These are phyloP conservation scores for Colinus virginianus DNA, from an alignment of 2,113 vertebrate genomes.

Conservation along the genomic window DNA sequence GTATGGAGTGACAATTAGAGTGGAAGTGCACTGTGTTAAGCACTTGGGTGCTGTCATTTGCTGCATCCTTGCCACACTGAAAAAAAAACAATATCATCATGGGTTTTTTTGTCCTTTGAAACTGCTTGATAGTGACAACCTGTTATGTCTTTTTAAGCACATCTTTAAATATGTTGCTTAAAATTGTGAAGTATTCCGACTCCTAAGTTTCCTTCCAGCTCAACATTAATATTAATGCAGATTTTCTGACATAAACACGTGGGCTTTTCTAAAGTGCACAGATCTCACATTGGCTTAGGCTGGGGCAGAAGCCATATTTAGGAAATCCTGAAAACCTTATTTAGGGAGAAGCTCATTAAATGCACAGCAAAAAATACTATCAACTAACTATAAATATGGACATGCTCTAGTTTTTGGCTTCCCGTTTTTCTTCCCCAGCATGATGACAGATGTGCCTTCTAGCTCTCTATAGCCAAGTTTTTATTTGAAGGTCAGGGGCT, in stretches of 20 bases:
- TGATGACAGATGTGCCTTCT: constrained; percentile 11
- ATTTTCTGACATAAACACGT: constrained; percentile 30
- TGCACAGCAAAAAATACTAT: constrained; percentile 5
- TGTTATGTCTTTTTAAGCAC: neutral
- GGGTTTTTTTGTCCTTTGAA: neutral
- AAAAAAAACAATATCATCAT: neutral
- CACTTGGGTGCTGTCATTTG: accelerated
- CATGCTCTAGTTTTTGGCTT: neutral
- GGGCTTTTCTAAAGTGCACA: neutral
- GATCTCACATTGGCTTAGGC: constrained; percentile 24
- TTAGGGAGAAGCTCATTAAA: constrained; percentile 56
- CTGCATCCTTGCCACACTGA: neutral
- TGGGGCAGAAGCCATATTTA: neutral
- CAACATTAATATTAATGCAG: constrained; percentile 36
- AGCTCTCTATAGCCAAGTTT: neutral
- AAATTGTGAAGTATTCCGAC: neutral
- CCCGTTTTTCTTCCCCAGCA: neutral
- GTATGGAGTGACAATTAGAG: neutral
- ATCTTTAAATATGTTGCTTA: neutral
- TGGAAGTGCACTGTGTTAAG: neutral
- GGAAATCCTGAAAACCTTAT: constrained; percentile 33
- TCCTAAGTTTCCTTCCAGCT: constrained; percentile 21
- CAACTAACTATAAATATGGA: constrained; percentile 39
- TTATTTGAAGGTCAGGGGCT: neutral
- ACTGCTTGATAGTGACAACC: neutral